phyloP scores from a whole-genome alignment of 2,113 vertebrate genomes.

The Macrotis lagotis region DNA sequence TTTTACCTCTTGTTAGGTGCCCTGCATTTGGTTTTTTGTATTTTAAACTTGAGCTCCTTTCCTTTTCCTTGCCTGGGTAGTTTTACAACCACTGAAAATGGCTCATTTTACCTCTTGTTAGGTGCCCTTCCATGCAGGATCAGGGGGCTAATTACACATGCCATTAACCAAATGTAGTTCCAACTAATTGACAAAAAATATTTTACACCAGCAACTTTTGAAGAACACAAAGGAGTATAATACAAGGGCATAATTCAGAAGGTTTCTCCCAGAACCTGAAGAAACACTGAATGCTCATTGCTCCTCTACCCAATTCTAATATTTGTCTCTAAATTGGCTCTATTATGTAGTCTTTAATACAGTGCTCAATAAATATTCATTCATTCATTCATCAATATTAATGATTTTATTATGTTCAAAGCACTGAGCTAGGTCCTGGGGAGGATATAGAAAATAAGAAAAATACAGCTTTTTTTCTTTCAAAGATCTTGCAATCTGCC shows the following conservation, averaged over 20 bases:
- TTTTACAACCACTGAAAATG: conserved; percentile 69
- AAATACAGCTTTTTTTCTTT: background rate
- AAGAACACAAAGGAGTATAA: conserved; percentile 65
- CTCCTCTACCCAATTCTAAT: background rate
- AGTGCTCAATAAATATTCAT: conserved; percentile 4
- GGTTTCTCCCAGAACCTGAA: conserved; percentile 36
- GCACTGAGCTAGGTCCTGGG: background rate
- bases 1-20: conserved; percentile 78
- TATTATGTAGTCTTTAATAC: background rate
- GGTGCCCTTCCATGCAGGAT: conserved; percentile 66
- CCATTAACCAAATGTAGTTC: conserved; percentile 71
- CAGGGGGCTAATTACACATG: conserved; percentile 75
- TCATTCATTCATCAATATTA: conserved; percentile 1
- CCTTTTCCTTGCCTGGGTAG: conserved; percentile 64
- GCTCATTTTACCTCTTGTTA: conserved; percentile 77
- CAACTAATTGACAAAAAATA: conserved; percentile 70
- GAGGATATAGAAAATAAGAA: background rate
- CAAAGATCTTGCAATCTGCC: background rate
- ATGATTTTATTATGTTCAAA: background rate
- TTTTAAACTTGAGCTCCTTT: conserved; percentile 58
- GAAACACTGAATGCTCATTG: conserved; percentile 36
- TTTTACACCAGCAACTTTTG: conserved; percentile 59
- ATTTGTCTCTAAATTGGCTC: background rate
- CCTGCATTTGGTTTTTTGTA: conserved; percentile 49
- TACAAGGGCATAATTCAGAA: conserved; percentile 51